phyloP scores from a whole-genome alignment of 1,140 invertebrate genomes.

The roundworm (Caenorhabditis elegans) region DNA sequence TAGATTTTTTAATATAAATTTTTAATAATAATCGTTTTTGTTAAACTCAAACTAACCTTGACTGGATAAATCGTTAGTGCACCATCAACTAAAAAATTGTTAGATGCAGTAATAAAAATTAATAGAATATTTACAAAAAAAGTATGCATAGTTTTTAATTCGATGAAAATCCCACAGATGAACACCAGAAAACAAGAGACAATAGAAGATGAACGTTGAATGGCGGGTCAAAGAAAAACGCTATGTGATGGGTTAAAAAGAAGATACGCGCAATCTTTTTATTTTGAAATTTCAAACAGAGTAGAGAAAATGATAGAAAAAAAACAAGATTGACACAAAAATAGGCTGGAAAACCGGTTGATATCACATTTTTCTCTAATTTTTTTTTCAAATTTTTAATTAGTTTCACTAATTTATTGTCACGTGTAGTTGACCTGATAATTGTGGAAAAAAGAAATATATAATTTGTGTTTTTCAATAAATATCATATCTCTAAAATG shows the following conservation, averaged over 20 bases:
- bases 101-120: not conserved
- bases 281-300: not conserved
- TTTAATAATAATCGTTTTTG: too few species aligned
- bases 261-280: not conserved
- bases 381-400: not conserved
- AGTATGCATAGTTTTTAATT: too few species aligned
- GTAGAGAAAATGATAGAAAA: too few species aligned
- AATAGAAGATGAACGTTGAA: not conserved
- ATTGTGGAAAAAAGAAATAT: too few species aligned
- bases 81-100: not conserved
- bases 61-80: not conserved
- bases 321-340: slow-evolving; percentile 15
- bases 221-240: not conserved
- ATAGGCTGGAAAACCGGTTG: not conserved
- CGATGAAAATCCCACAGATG: too few species aligned
- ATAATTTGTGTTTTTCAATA: too few species aligned
- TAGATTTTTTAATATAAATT: too few species aligned
- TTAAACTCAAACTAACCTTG: not conserved
- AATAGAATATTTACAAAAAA: not conserved
- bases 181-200: too few species aligned
- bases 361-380: not conserved
- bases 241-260: not conserved
- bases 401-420: too few species aligned
- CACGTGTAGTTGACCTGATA: too few species aligned
- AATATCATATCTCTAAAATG: too few species aligned